Evolutionary conservation across 2,888 invertebrate species (phyloP).

Genomic region (Drosophila kanekoi): DNA sequence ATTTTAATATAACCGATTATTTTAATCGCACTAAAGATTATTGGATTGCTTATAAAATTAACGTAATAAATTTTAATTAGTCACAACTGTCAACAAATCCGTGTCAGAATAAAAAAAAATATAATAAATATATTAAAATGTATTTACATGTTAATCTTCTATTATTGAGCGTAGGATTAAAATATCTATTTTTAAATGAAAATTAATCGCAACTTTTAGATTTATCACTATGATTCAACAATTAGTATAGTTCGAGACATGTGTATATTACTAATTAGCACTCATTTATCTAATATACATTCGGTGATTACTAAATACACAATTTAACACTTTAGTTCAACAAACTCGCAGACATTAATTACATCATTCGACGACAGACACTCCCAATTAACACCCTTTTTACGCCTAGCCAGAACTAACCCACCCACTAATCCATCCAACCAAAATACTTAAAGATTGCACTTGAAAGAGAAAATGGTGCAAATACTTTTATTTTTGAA

Average conservation of each 20-base stretch:
- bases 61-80: background rate
- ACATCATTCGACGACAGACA: slow-evolving; percentile 18
- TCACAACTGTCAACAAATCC: background rate
- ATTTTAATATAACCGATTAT: too few species aligned
- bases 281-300: slow-evolving; percentile 18
- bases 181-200: background rate
- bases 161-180: background rate
- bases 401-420: slow-evolving; percentile 6
- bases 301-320: slow-evolving; percentile 27
- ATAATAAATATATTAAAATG: background rate
- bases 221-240: background rate
- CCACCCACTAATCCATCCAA: slow-evolving; percentile 2
- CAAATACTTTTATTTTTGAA: background rate
- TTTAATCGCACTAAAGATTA: background rate
- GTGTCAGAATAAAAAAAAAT: background rate
- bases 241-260: slow-evolving; percentile 3
- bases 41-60: background rate
- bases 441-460: slow-evolving; percentile 1
- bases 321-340: slow-evolving; percentile 38
- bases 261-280: slow-evolving; percentile 27
- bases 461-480: background rate
- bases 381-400: slow-evolving; percentile 38
- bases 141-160: background rate
- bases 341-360: slow-evolving; percentile 23
- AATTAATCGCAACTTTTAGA: background rate